Conservation (phyloP, 2,888 invertebrate species). For the Onchidella celtica region DNA sequence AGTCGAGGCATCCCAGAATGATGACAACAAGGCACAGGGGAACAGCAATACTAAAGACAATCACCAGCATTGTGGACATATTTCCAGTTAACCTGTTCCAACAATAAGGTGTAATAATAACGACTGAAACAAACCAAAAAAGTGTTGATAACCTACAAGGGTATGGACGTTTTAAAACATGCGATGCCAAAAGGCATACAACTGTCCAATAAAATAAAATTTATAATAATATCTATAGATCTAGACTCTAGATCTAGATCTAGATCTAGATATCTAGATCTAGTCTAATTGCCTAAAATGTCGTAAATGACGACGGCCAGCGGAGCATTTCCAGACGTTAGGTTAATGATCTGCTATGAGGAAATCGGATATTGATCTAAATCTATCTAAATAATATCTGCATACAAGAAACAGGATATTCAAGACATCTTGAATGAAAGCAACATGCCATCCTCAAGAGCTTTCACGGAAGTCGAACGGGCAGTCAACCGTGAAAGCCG, state of each 20-base stretch:
- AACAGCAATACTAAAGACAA: constrained; percentile 33
- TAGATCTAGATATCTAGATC: too few relatives aligned
- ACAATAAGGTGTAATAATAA: not conserved
- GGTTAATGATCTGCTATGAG: too few relatives aligned
- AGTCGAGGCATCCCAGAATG: constrained; percentile 52
- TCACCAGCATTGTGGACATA: constrained; percentile 32
- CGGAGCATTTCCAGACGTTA: too few relatives aligned
- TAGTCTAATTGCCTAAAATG: too few relatives aligned
- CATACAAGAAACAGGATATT: too few relatives aligned
- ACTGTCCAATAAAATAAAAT: not conserved
- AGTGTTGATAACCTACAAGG: too few relatives aligned
- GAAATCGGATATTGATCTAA: too few relatives aligned
- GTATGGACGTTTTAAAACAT: not conserved
- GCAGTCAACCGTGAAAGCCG: not conserved
- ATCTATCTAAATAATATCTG: too few relatives aligned
- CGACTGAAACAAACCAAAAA: too few relatives aligned
- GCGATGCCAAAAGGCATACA: not conserved
- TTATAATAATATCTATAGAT: constrained; percentile 1
- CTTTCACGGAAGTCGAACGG: too few relatives aligned
- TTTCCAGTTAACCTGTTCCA: not conserved
- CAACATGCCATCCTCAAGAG: not conserved
- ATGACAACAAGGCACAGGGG: constrained; percentile 41
- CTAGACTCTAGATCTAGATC: too few relatives aligned
- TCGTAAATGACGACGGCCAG: too few relatives aligned
- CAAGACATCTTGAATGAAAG: not conserved